Conservation (phyloP, 2,888 invertebrate genomes). For the Gymnocheta viridis region DNA sequence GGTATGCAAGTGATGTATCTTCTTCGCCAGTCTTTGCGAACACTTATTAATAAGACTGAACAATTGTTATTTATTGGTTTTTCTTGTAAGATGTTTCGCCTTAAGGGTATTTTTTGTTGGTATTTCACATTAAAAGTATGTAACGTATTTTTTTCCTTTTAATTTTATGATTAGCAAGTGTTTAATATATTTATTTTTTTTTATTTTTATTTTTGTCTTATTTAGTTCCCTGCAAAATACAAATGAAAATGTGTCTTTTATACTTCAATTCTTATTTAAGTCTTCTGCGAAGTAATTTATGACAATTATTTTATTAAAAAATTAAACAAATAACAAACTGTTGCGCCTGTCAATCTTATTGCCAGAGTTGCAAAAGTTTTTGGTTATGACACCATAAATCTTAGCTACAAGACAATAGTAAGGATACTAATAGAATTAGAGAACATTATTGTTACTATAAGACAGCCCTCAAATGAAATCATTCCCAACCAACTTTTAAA, state of each 20-base stretch:
- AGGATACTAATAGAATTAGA: no score
- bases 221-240: background rate
- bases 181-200: no score
- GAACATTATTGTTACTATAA: no score
- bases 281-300: background rate
- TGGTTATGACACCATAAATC: no score
- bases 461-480: no score
- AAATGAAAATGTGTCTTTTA: background rate
- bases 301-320: conserved; percentile 61
- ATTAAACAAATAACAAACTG: no score
- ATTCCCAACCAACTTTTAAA: no score
- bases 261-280: background rate
- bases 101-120: conserved; percentile 51
- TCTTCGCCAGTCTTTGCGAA: background rate
- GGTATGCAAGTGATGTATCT: conserved; percentile 12
- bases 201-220: background rate
- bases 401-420: no score
- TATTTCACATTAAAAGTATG: conserved; percentile 48
- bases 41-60: conserved; percentile 10
- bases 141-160: conserved; percentile 10
- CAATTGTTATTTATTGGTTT: conserved; percentile 60
- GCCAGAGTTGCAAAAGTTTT: no score
- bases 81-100: conserved; percentile 46
- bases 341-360: no score
- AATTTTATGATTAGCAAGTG: conserved; percentile 28